These are phyloP conservation scores for Poeciliopsis gracilis DNA, from an alignment of 2,797 vertebrate genomes.

Conservation along the genomic window DNA sequence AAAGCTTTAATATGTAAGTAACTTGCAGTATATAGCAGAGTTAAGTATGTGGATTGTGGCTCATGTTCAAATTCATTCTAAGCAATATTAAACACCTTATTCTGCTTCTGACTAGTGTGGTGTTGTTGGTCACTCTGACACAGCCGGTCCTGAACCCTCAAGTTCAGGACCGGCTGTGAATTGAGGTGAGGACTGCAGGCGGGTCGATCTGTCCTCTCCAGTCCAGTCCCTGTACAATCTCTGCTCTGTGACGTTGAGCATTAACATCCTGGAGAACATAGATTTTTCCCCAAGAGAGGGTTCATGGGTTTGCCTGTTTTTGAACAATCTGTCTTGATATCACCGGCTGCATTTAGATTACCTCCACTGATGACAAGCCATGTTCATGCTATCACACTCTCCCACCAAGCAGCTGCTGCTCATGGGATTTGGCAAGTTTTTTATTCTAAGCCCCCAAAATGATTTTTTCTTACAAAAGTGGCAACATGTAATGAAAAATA, in stretches of 20 bases:
- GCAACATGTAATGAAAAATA: neutral
- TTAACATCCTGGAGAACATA: neutral
- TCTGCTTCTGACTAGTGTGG: neutral
- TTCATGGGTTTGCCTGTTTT: neutral
- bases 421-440: neutral
- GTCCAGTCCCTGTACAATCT: neutral
- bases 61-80: neutral
- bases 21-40: neutral
- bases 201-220: neutral
- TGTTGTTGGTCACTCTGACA: neutral
- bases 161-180: too few species aligned
- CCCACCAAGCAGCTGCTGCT: neutral
- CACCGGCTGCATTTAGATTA: neutral
- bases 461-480: neutral
- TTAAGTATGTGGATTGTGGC: neutral
- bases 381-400: neutral
- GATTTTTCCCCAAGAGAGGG: neutral
- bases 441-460: neutral
- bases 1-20: neutral
- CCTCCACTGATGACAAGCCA: neutral
- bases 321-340: neutral
- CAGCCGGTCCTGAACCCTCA: too few species aligned
- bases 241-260: neutral
- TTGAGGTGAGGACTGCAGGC: neutral
- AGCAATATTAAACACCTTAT: neutral